Evolutionary conservation across 2,888 invertebrate species (phyloP), one percentile per base, ranked within the genome.

Genomic region (Serripes groenlandicus): DNA sequence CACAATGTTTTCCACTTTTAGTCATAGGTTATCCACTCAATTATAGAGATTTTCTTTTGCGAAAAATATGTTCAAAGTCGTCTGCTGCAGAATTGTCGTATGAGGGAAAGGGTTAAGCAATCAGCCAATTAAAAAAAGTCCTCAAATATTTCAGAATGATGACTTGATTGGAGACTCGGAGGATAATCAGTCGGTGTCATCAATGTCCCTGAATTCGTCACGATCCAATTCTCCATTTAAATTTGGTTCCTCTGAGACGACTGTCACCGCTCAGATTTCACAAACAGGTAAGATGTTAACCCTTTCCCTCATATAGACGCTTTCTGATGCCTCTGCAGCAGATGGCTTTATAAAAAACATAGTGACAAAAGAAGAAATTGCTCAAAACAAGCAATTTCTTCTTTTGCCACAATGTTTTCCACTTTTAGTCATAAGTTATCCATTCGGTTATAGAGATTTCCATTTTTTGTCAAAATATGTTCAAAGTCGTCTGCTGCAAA

Each of bases 261-360:
- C 71, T 11, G 79, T 88, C 30, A 87, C 83, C 30, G 88, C 90
- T 28, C 88, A 87, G 30, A 90, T 91, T 18, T 86, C 91, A 64
- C 90, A 92, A 73, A 89, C 91, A 86, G 92, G 91, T 92, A 76
- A 60, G 18, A 5, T 1, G 2, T 56, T 56, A n/a, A n/a, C n/a
- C n/a, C n/a, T n/a, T n/a, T n/a, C n/a, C n/a, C n/a, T n/a, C n/a
- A n/a, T n/a, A n/a, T n/a, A n/a, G n/a, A n/a, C n/a, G n/a, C n/a
- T n/a, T n/a, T n/a, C n/a, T n/a, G n/a, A n/a, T n/a, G n/a, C n/a
- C n/a, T n/a, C n/a, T n/a, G n/a, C n/a, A n/a, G n/a, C n/a, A n/a
- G n/a, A n/a, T n/a, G n/a, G n/a, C n/a, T n/a, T n/a, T n/a, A n/a
- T 42, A 42, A 15, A 15, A 42, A 42, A 42, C 15, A 42, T 42